phyloP scores from a whole-genome alignment of 2,888 invertebrate species.

The Lasioglossum oenotherae region DNA sequence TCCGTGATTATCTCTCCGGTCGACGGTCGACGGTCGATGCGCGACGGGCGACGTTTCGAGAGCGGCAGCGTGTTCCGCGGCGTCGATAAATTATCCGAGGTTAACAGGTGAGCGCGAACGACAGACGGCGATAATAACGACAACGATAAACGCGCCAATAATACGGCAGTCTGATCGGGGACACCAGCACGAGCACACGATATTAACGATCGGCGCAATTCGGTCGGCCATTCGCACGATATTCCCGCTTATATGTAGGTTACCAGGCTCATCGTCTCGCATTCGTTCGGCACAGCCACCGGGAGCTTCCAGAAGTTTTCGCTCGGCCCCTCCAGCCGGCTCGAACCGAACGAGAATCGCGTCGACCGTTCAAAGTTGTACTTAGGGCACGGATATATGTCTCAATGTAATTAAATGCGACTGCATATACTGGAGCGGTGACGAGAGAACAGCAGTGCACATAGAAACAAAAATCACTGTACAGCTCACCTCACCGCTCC shows the following conservation, averaged over 20 bases:
- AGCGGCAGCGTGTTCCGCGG: constrained; percentile 49
- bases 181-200: constrained; percentile 40
- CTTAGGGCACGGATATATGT: background rate
- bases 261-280: constrained; percentile 13
- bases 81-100: constrained; percentile 71
- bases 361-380: background rate
- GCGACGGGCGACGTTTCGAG: constrained; percentile 59
- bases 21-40: constrained; percentile 46
- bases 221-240: constrained; percentile 25
- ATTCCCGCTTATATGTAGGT: constrained; percentile 32
- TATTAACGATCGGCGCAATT: constrained; percentile 56
- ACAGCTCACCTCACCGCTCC: too few species aligned
- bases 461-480: too few species aligned
- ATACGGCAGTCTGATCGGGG: constrained; percentile 39
- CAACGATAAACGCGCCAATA: constrained; percentile 70
- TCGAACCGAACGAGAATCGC: background rate
- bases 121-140: constrained; percentile 67
- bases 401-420: too few species aligned
- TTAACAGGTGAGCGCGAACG: constrained; percentile 71
- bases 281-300: background rate
- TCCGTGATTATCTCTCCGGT: background rate
- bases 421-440: too few species aligned
- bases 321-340: background rate
- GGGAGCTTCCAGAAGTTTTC: background rate
- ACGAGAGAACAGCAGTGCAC: too few species aligned